phyloP scores from a whole-genome alignment of 2,113 vertebrate genomes.

The Caranx melampygus region DNA sequence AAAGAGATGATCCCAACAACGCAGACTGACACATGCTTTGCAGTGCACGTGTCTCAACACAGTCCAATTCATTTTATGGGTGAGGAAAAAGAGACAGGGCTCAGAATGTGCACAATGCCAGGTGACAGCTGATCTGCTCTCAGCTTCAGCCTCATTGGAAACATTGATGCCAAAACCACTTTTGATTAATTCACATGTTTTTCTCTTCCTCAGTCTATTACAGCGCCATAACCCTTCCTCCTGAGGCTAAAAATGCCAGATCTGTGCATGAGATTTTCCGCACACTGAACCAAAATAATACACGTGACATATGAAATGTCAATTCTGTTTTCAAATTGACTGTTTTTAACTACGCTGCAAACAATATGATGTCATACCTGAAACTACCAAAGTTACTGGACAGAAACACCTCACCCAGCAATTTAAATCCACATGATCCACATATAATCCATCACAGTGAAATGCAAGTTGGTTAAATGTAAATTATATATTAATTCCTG shows the following conservation, averaged over 20 bases:
- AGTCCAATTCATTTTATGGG: constrained; percentile 18
- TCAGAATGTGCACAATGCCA: constrained; percentile 1
- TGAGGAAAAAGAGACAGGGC: constrained; percentile 16
- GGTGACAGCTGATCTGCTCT: constrained; percentile 20
- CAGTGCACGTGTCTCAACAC: constrained; percentile 39
- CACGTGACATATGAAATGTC: neutral
- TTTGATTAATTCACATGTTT: constrained; percentile 5
- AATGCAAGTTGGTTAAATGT: neutral
- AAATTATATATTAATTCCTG: constrained; percentile 5
- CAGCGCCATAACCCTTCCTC: neutral
- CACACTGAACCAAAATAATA: neutral
- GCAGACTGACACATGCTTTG: constrained; percentile 39
- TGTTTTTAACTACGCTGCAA: neutral
- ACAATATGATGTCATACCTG: too few species aligned
- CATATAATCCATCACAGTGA: neutral
- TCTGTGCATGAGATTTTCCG: neutral
- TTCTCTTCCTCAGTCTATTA: neutral
- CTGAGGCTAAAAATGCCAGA: neutral
- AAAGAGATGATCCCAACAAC: constrained; percentile 37
- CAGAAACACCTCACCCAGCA: too few species aligned
- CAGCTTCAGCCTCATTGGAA: constrained; percentile 2
- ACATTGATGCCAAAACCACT: neutral
- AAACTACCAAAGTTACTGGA: too few species aligned
- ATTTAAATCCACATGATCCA: neutral
- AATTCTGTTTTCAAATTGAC: neutral